Evolutionary conservation across 2,113 vertebrate species (phyloP), one percentile per base, ranked within the genome.

Genomic region (Excalfactoria chinensis): DNA sequence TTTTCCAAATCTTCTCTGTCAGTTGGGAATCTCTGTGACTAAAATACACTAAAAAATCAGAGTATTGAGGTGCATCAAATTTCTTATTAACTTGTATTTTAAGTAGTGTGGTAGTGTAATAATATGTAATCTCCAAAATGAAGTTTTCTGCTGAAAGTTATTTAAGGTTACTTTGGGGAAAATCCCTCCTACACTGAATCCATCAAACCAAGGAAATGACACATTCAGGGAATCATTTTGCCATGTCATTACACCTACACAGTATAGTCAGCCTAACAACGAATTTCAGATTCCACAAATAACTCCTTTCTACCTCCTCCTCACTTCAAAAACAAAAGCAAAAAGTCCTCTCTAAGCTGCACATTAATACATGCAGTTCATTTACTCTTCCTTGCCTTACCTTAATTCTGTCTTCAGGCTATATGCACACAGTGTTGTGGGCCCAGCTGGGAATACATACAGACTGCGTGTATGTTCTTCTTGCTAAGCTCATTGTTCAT

Each of bases 141-240:
- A 59, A 19, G 55, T 66, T 78, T 19, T 82, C 30, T 69, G 23
- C n/a, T 86, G 49, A n/a, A 96, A 89, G 43, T 72, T 92, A 37
- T 72, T 89, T 87, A 59, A 83, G 30, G 15, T 89, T 85, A 64
- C 67, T 85, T 70, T 71, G 75, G 84, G 63, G 67, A 71, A 69
- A 91, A 95, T 25, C 16, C 34, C 22, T 81, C 48, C 51, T 58
- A 34, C 67, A 25, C 43, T 83, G 86, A 59, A 92, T 84, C 49
- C 20, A 73, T 83, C 78, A 88, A 92, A 64, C 16, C 41, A 67
- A 94, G 91, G 84, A 89, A 92, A 64, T 93, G 13, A 60, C 60
- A 74, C 60, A 59, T 94, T 83, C 5, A 2, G 22, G 13, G 64
- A 91, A 63, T 86, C 22, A 37, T 87, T 93, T 87, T 55, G 58